Evolutionary conservation across 2,113 vertebrate species (phyloP).

Genomic region (Ceyx margarethae): DNA sequence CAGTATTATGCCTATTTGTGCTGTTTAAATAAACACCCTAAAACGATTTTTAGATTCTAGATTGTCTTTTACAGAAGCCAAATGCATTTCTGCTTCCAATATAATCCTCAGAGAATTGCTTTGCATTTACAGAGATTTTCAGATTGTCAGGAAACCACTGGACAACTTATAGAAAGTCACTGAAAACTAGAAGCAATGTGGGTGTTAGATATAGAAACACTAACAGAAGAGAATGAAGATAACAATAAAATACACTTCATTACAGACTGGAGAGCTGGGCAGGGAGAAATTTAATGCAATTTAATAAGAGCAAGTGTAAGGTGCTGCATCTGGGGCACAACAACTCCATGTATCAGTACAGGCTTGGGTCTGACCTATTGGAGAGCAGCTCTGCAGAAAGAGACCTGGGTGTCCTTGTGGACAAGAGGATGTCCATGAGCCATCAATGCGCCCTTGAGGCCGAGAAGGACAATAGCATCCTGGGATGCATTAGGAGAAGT

Average conservation of each 20-base stretch:
- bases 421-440: no score
- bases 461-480: no score
- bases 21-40: conserved; percentile 72
- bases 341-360: no score
- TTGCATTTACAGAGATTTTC: conserved; percentile 58
- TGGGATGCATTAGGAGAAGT: no score
- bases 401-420: no score
- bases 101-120: conserved; percentile 44
- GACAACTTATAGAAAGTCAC: conserved; percentile 50
- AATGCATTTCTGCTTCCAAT: conserved; percentile 51
- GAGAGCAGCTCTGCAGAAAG: no score
- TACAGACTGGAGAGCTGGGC: not conserved
- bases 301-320: no score
- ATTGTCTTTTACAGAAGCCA: conserved; percentile 54
- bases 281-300: no score
- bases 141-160: conserved; percentile 59
- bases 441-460: no score
- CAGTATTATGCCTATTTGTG: conserved; percentile 59
- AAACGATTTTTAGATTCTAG: conserved; percentile 61
- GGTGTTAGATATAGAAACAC: conserved; percentile 19
- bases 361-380: no score
- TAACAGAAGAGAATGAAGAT: not conserved
- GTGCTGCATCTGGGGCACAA: no score
- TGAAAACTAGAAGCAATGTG: conserved; percentile 14
- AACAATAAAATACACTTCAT: not conserved